Conservation (phyloP, 2,113 vertebrate genomes). For the Desmodus rotundus region DNA sequence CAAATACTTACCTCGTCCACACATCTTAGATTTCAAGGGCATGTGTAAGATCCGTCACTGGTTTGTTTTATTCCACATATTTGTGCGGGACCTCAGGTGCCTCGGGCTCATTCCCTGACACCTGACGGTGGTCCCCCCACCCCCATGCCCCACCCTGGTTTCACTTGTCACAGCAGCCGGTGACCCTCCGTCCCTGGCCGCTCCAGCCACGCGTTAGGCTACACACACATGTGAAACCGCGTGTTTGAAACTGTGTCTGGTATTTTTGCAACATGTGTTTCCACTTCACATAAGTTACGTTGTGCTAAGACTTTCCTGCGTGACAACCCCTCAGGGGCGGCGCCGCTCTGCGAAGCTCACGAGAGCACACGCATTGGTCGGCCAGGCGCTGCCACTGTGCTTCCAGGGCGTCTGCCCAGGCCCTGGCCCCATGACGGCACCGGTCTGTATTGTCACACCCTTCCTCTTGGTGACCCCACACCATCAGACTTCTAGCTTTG, state of each 20-base stretch:
- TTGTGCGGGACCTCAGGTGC: not conserved
- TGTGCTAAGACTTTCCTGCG: not conserved
- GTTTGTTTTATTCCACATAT: not conserved
- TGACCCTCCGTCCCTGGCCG: not conserved
- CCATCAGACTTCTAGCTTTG: not conserved
- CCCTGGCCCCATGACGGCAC: not conserved
- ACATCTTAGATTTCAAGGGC: not conserved
- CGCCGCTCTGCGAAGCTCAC: not conserved
- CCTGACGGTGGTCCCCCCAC: not conserved
- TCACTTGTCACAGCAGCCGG: not conserved
- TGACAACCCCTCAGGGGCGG: not conserved
- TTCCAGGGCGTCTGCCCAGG: not conserved
- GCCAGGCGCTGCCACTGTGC: too few species aligned
- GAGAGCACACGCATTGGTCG: too few species aligned
- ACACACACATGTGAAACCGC: not conserved
- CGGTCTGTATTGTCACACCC: not conserved
- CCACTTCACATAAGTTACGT: not conserved
- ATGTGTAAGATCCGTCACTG: not conserved
- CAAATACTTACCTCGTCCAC: not conserved
- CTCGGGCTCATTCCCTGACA: not conserved
- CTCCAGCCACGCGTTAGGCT: not conserved
- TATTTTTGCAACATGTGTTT: not conserved
- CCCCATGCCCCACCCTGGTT: not conserved
- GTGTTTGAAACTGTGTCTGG: not conserved
- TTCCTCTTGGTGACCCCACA: too few species aligned